phyloP scores from a whole-genome alignment of 2,113 vertebrate species.

The Oryzias curvinotus region DNA sequence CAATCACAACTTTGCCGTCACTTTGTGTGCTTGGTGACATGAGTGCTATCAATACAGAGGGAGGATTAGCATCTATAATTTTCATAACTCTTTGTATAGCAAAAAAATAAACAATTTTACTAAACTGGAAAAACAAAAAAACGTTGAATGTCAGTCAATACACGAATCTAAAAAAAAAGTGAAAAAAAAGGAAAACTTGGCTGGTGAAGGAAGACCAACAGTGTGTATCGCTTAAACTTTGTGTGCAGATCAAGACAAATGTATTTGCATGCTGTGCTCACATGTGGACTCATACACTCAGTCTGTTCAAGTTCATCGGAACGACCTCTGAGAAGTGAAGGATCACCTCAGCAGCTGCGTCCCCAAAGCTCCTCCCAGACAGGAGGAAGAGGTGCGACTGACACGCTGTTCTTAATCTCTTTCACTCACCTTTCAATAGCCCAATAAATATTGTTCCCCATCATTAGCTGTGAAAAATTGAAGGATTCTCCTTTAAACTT shows the following conservation, averaged over 20 bases:
- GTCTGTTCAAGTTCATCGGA: neutral
- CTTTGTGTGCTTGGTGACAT: too few species aligned
- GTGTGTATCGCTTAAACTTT: too few species aligned
- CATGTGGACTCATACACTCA: neutral
- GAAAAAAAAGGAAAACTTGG: too few species aligned
- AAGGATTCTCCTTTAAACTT: slow-evolving; percentile 18
- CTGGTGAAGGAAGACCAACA: too few species aligned
- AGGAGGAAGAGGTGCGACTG: neutral
- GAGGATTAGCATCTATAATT: too few species aligned
- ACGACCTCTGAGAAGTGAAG: slow-evolving; percentile 1
- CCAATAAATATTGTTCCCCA: slow-evolving; percentile 29
- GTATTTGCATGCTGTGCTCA: neutral
- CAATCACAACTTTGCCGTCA: too few species aligned
- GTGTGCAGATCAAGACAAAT: neutral
- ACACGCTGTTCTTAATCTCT: neutral
- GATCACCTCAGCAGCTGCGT: slow-evolving; percentile 1
- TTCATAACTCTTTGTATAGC: too few species aligned
- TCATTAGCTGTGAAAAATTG: slow-evolving; percentile 24
- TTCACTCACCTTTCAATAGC: slow-evolving; percentile 20
- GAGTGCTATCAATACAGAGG: too few species aligned
- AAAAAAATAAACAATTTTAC: too few species aligned
- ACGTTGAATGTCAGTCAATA: too few species aligned
- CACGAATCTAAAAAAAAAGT: too few species aligned
- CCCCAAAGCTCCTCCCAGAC: slow-evolving; percentile 1
- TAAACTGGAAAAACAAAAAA: too few species aligned